Percentiles rank a stretch among this genome's conserved stretches.
phyloP scores from a whole-genome alignment of 2,797 vertebrate species.

The Karalla daura region DNA sequence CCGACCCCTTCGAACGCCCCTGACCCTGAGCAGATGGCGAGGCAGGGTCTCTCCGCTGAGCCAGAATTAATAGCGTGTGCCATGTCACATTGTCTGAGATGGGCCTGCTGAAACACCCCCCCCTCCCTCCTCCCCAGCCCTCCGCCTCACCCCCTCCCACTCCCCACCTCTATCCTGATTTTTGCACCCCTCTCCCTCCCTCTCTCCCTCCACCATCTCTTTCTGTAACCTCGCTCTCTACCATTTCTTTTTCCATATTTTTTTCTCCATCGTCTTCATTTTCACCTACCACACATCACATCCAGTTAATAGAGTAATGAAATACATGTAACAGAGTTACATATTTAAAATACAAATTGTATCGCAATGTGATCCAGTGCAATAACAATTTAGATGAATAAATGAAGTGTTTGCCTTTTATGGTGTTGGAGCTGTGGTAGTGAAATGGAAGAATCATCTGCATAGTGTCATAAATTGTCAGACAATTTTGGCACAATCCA shows the following conservation, averaged over 20 bases:
- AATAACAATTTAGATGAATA: no score
- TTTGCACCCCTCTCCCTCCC: slow-evolving; percentile 9
- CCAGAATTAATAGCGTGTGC: slow-evolving; percentile 93
- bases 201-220: not conserved
- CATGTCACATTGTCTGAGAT: slow-evolving; percentile 90
- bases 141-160: not conserved
- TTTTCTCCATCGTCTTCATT: slow-evolving; percentile 15
- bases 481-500: no score
- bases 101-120: slow-evolving; percentile 67
- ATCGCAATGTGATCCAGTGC: no score
- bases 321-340: no score
- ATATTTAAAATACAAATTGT: no score
- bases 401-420: no score
- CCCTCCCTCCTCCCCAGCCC: not conserved
- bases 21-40: slow-evolving; percentile 92
- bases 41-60: slow-evolving; percentile 88
- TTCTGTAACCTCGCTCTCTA: not conserved
- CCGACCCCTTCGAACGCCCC: slow-evolving; percentile 88
- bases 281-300: slow-evolving; percentile 40
- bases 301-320: no score
- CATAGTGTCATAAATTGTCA: no score
- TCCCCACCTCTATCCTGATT: slow-evolving; percentile 50
- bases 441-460: no score
- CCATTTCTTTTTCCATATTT: not conserved
- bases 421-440: no score